A percentile compares a stretch with the other conserved stretches of the same genome.
Conservation (phyloP, 2,113 vertebrate species). For the Pipa parva region DNA sequence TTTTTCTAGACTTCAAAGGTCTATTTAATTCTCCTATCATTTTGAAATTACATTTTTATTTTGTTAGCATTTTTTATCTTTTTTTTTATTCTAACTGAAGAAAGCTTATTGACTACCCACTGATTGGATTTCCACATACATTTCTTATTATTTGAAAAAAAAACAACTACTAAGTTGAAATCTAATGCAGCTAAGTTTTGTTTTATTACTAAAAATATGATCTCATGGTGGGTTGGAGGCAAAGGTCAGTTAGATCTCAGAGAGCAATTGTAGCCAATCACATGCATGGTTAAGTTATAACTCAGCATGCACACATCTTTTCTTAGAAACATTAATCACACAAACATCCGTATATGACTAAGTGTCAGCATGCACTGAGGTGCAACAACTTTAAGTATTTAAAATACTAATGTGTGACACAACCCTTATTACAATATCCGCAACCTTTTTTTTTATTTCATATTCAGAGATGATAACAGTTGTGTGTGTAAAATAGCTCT, state of each 20-base stretch:
- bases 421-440: no score
- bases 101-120: not conserved
- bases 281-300: constrained; percentile 1
- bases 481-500: not conserved
- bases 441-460: not conserved
- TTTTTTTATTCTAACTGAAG: not conserved
- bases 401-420: constrained; percentile 5
- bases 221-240: constrained; percentile 23
- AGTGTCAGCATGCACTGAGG: constrained; percentile 16
- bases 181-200: constrained; percentile 33
- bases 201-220: constrained; percentile 15
- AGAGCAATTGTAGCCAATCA: constrained; percentile 17
- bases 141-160: constrained; percentile 9
- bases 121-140: constrained; percentile 17
- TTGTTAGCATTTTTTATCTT: not conserved
- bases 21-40: constrained; percentile 10
- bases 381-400: not conserved
- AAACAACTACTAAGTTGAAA: constrained; percentile 6
- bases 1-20: constrained; percentile 33
- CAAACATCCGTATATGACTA: constrained; percentile 18
- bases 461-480: not conserved
- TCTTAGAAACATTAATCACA: not conserved
- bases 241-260: constrained; percentile 25
- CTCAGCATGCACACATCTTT: not conserved
- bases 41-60: constrained; percentile 19